Base-by-base conservation (phyloP, 1,140 invertebrate species). In the Diachasmimorpha longicaudata region DNA sequence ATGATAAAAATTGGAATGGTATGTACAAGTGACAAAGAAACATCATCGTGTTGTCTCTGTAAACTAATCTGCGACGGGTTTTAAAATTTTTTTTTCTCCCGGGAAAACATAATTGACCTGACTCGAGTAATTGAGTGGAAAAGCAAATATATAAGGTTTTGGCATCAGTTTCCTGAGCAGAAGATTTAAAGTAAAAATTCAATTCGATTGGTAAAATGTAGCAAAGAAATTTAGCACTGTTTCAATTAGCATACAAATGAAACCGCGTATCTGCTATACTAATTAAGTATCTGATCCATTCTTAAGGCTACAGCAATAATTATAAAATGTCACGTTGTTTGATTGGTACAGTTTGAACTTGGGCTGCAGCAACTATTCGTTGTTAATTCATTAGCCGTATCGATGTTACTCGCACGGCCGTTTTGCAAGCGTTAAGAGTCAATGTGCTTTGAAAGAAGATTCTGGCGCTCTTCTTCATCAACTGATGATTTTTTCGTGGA, bases 381-480 rank as follows among this genome's bases (percentile, higher is more conserved):
- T 70, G 48, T 72, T 21, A 66, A 4, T 13, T 76, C 42, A 36
- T 76, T 75, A 77, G 79, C 80, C 72, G 67, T 58, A 10, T 67
- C 39, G 25, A 14, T 67, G n/a, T 73, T 72, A 46, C n/a, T 39
- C 63, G 63, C 23, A 70, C 85, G 85, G 81, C 83, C 77, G 11
- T 84, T 85, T 72, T 79, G 79, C 55, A 82, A 82, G 71, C 81
- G 87, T 87, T 88, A 88, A 87, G 86, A 87, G 31, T 83, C 80
- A 42, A 87, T 83, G 70, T 83, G 81, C 23, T 83, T 83, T 0
- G 81, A 68, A 52, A 87, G 78, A 23, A 89, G 77, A 78, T 84
- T 87, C 36, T 82, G 79, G 71, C 75, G 83, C 70, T 86, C 85
- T 42, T 87, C 85, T 19, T 85, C 82, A 0, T 86, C 84, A 0